Evolutionary conservation across 2,797 vertebrate species (phyloP).

Genomic region (Fistularia tabacaria): DNA sequence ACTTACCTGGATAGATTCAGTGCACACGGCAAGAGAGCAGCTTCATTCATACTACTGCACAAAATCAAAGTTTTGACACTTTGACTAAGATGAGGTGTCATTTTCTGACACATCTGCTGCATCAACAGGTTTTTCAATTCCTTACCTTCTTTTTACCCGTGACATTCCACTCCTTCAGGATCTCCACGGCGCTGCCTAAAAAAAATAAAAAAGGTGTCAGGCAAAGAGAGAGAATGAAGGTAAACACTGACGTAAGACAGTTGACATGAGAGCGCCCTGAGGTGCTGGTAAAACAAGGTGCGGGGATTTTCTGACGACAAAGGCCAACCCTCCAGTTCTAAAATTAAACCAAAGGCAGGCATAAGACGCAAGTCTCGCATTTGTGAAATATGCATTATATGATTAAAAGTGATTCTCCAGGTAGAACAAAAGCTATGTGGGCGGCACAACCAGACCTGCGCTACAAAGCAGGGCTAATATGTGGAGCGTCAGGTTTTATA

Average conservation of each 20-base stretch:
- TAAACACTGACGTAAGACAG: background rate
- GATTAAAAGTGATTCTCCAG: background rate
- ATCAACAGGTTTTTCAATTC: no score
- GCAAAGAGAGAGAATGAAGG: conserved; percentile 24
- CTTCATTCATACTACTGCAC: no score
- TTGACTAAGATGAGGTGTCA: no score
- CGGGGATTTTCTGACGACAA: conserved; percentile 34
- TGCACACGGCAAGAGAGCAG: no score
- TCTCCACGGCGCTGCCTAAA: conserved; percentile 87
- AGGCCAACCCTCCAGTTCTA: conserved; percentile 29
- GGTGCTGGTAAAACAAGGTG: conserved; percentile 22
- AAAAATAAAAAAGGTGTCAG: conserved; percentile 3
- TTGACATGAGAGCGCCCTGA: conserved; percentile 4
- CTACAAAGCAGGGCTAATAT: no score
- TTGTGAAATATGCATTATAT: no score
- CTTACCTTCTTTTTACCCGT: conserved; percentile 95
- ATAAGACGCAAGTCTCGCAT: conserved; percentile 28
- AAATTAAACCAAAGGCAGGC: conserved; percentile 33
- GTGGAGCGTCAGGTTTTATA: no score
- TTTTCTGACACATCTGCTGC: no score
- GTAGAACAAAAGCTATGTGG: background rate
- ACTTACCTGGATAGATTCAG: no score
- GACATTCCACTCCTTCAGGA: conserved; percentile 95
- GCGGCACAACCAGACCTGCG: no score
- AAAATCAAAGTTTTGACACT: no score